These are phyloP conservation scores for Anser brachyrhynchus DNA, from an alignment of 2,113 vertebrate species.

Conservation along the genomic window DNA sequence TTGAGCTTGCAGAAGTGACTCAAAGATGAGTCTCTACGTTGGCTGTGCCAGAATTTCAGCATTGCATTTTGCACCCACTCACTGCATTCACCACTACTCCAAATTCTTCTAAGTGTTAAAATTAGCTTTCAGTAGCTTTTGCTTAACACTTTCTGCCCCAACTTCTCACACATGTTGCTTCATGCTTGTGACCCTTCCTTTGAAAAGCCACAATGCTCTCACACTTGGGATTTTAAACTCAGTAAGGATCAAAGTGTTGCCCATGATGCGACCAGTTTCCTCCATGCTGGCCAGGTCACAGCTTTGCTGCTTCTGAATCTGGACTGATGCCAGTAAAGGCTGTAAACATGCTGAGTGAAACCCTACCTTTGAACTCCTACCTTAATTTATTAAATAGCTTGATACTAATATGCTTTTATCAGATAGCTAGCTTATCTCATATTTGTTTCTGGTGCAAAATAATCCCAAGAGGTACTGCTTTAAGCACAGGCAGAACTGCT, in stretches of 20 bases:
- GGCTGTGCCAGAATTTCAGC: background rate
- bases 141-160: background rate
- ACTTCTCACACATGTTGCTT: background rate
- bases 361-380: background rate
- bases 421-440: background rate
- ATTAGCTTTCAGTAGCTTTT: background rate
- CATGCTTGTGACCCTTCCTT: background rate
- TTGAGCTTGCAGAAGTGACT: background rate
- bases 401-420: background rate
- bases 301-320: background rate
- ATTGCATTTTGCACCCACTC: background rate
- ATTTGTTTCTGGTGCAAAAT: background rate
- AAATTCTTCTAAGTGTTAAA: background rate
- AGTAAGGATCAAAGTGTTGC: background rate
- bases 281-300: background rate
- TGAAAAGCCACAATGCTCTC: background rate
- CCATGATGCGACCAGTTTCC: too few species aligned
- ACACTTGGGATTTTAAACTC: background rate
- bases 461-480: background rate
- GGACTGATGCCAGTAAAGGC: background rate
- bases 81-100: background rate
- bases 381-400: background rate
- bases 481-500: background rate
- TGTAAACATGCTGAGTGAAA: background rate
- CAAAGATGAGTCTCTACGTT: background rate